These are phyloP conservation scores for Gobio gobio DNA, from an alignment of 2,113 vertebrate genomes.

Conservation along the genomic window DNA sequence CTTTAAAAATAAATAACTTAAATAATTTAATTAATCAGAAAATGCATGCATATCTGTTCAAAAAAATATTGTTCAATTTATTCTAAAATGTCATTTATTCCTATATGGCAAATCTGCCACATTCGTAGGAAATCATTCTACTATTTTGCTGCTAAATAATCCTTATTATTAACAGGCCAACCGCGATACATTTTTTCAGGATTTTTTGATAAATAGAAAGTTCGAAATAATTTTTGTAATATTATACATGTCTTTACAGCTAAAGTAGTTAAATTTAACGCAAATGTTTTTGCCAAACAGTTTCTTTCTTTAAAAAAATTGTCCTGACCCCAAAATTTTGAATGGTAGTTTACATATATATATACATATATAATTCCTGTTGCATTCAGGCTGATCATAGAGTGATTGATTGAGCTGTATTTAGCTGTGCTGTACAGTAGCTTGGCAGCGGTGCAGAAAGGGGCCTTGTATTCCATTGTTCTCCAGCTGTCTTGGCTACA, in stretches of 20 bases:
- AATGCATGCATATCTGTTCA: neutral
- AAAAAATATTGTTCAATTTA: neutral
- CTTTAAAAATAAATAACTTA: neutral
- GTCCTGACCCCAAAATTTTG: neutral
- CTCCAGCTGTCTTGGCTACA: constrained; percentile 29
- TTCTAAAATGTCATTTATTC: no score
- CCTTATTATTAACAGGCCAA: neutral
- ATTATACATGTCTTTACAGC: neutral
- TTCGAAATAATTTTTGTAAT: neutral
- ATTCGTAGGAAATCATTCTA: neutral
- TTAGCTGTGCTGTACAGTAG: constrained; percentile 34
- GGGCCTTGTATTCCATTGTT: constrained; percentile 52
- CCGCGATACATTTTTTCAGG: no score
- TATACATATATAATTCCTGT: constrained; percentile 1
- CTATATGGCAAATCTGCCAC: neutral
- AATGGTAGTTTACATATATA: neutral
- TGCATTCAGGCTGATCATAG: constrained; percentile 39
- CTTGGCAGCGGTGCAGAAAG: constrained; percentile 46
- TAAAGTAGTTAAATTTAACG: neutral
- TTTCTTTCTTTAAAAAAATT: neutral
- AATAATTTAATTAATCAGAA: neutral
- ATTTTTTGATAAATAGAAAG: neutral
- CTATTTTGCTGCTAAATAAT: neutral
- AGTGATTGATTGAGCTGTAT: constrained; percentile 42
- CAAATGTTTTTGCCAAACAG: neutral